Percentiles rank a stretch among this genome's conserved stretches.
These are phyloP conservation scores for Eupithecia centaureata DNA, from an alignment of 2,888 invertebrate species.

Conservation along the genomic window DNA sequence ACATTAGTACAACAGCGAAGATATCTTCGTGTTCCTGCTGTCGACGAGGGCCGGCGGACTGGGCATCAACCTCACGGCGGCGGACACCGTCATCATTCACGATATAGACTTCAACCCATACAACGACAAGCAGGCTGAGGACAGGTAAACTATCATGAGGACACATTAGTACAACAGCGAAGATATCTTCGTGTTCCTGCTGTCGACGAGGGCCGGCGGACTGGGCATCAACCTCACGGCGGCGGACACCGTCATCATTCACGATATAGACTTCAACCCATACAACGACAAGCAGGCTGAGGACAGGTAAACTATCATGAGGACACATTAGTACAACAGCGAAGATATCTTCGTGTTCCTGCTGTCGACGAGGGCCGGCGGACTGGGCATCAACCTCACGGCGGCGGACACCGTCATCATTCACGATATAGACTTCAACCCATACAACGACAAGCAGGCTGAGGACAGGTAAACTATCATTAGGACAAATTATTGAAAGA, in stretches of 20 bases:
- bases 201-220: slow-evolving; percentile 98
- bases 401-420: slow-evolving; percentile 98
- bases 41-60: slow-evolving; percentile 98
- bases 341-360: slow-evolving; percentile 93
- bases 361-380: slow-evolving; percentile 96
- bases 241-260: slow-evolving; percentile 97
- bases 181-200: slow-evolving; percentile 93
- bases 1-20: slow-evolving; percentile 43
- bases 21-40: slow-evolving; percentile 94
- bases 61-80: slow-evolving; percentile 96
- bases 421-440: slow-evolving; percentile 99
- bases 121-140: slow-evolving; percentile 99
- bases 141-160: slow-evolving; percentile 79
- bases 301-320: slow-evolving; percentile 84
- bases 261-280: slow-evolving; percentile 99
- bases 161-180: too few species aligned
- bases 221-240: slow-evolving; percentile 96
- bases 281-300: slow-evolving; percentile 99
- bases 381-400: slow-evolving; percentile 97
- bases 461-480: slow-evolving; percentile 88
- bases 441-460: slow-evolving; percentile 99
- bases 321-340: too few species aligned
- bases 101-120: slow-evolving; percentile 99
- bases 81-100: slow-evolving; percentile 97
- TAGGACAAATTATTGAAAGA: too few species aligned